Conservation (phyloP, 2,888 invertebrate species). For the Acanthosepion pharaonis region DNA sequence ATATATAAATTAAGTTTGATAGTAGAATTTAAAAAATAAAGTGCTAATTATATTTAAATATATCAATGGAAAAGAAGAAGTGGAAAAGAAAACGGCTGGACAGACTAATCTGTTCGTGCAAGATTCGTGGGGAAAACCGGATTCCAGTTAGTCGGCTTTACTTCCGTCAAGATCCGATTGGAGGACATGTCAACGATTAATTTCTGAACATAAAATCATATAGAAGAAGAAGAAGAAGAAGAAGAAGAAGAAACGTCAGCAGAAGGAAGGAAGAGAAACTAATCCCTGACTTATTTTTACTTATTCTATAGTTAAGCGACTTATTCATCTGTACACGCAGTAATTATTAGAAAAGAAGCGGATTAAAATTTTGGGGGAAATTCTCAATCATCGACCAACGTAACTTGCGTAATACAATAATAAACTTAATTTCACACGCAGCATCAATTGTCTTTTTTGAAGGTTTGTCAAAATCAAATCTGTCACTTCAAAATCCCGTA, state of each 20-base stretch:
- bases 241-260: background rate
- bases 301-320: background rate
- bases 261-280: background rate
- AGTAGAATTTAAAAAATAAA: background rate
- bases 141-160: background rate
- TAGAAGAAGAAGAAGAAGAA: background rate
- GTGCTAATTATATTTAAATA: background rate
- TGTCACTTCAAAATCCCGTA: too few species aligned
- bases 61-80: background rate
- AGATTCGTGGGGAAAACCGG: background rate
- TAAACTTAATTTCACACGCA: too few species aligned
- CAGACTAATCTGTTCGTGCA: background rate
- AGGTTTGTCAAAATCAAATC: too few species aligned
- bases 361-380: too few species aligned
- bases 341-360: too few species aligned
- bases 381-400: too few species aligned
- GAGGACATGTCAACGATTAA: background rate
- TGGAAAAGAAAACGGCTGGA: background rate
- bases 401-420: too few species aligned
- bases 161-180: background rate
- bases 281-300: background rate
- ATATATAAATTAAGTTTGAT: too few species aligned
- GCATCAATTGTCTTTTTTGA: too few species aligned
- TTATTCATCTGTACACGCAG: background rate
- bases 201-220: background rate